Conservation (phyloP, 2,888 invertebrate genomes). For the Philonicus albiceps region DNA sequence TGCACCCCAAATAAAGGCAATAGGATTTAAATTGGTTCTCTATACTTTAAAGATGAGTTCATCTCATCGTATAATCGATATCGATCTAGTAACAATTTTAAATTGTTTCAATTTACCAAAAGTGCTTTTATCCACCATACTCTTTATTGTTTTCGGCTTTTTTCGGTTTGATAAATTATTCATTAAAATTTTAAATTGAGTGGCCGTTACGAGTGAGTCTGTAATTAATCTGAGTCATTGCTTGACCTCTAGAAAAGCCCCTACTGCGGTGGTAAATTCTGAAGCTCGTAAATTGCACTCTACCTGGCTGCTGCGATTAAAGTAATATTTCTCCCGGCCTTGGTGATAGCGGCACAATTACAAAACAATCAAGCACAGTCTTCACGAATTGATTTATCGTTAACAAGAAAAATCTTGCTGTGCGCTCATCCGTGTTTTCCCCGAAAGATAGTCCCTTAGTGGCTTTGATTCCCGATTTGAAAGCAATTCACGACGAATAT, state of each 20-base stretch:
- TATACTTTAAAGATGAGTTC: not conserved
- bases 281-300: not conserved
- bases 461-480: conserved; percentile 37
- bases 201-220: not conserved
- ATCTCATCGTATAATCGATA: not conserved
- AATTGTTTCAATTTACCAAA: not conserved
- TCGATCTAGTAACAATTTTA: not conserved
- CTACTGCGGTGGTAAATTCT: not conserved
- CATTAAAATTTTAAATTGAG: conserved; percentile 10
- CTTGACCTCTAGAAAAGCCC: not conserved
- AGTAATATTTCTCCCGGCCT: not conserved
- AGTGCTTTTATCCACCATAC: not conserved
- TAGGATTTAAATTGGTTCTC: not conserved
- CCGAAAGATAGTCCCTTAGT: conserved; percentile 21
- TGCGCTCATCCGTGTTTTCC: conserved; percentile 27
- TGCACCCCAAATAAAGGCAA: not conserved
- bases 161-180: not conserved
- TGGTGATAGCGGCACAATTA: conserved; percentile 23
- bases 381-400: conserved; percentile 30
- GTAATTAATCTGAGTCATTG: not conserved
- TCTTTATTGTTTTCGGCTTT: not conserved
- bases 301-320: not conserved
- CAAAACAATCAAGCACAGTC: conserved; percentile 37
- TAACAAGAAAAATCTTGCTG: conserved; percentile 37
- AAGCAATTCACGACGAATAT: conserved; percentile 33